Base-by-base conservation (phyloP, 2,888 invertebrate species). In the Colostygia pectinataria region DNA sequence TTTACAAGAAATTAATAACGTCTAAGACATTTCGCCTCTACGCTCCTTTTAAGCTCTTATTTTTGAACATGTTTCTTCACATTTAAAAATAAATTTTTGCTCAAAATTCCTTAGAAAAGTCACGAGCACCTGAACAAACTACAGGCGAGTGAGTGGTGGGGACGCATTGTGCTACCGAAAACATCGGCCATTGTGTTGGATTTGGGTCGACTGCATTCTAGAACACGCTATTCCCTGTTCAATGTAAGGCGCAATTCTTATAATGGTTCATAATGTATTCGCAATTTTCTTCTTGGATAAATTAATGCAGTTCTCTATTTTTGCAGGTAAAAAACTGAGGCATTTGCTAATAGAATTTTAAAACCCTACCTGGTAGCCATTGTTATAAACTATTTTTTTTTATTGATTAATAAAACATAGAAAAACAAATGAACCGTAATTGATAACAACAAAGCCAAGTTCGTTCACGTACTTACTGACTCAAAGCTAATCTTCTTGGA, bases 171-270 rank as follows among this genome's bases (percentile, higher is more conserved):
- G 74, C 69, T 68, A 65, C 74, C 77, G 70, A 82, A 82, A 80
- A 80, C 76, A 80, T 77, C 74, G 74, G 59, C 76, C 65, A 77
- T 83, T 82, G 82, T 80, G 66, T 61, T 46, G 63, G 64, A 83
- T 82, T 71, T 79, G 71, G 83, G 83, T 75, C 81, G 73, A 62
- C 70, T 74, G 77, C 74, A 75, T 74, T 77, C 74, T 76, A 71
- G 73, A 68, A 65, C 66, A 68, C 60, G 65, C 61, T 58, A 58
- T 61, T 63, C 60, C 53, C 43, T 51, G 57, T 60, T 66, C 56
- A 61, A 62, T 60, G 60, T 57, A 61, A 55, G 57, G 42, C 46
- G 33, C 52, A 52, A 46, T 65, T 61, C 62, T 62, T 66, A 58
- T 52, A 63, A 59, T 44, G 53, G 25, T 45, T 37, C 25, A 31